Base-by-base conservation (phyloP, 2,113 vertebrate species). In the rabbit (Oryctolagus cuniculus) region DNA sequence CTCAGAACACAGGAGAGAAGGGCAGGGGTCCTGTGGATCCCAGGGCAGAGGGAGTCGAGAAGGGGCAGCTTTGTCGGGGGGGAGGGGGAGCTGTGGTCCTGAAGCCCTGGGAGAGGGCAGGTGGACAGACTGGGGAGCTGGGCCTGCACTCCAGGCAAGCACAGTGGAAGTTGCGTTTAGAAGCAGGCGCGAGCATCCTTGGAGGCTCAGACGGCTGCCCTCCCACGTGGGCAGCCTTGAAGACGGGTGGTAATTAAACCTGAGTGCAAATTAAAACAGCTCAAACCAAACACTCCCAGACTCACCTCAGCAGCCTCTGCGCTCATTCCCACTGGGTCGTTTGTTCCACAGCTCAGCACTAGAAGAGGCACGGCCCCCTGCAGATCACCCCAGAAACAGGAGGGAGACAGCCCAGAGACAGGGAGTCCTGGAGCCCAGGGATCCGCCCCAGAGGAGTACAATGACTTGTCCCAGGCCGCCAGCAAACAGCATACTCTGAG, bases 201-300 rank as follows among this genome's bases (percentile, higher is more conserved):
- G 81, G 64, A 58, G 53, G 24, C 93, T 86, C 78, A 51, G n/a
- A 29, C 36, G 74, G 70, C 51, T 90, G 77, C 85, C 85, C 74
- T 92, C 88, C 87, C 95, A 72, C 0, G 21, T 51, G 51, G 73
- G 58, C 89, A 82, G 85, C 95, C 72, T 78, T 53, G 82, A 84
- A 91, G 72, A 77, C 0, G 9, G 75, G 63, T 81, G 74, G 79
- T 90, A 91, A 93, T 97, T 95, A 91, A 86, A 93, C 67, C 29
- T 75, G 90, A 93, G 82, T 69, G 84, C 93, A 96, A 88, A 96
- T 94, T 70, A 92, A 93, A 93, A 85, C 34, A 44, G 73, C 80
- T 96, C 92, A 96, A 82, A 86, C 81, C 96, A 93, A 91, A 96
- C 87, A 90, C 96, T 92, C 91, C 84, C 38, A 91, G 66, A 86